Base-by-base conservation (phyloP, 2,113 vertebrate species). In the Poicephalus gulielmi region DNA sequence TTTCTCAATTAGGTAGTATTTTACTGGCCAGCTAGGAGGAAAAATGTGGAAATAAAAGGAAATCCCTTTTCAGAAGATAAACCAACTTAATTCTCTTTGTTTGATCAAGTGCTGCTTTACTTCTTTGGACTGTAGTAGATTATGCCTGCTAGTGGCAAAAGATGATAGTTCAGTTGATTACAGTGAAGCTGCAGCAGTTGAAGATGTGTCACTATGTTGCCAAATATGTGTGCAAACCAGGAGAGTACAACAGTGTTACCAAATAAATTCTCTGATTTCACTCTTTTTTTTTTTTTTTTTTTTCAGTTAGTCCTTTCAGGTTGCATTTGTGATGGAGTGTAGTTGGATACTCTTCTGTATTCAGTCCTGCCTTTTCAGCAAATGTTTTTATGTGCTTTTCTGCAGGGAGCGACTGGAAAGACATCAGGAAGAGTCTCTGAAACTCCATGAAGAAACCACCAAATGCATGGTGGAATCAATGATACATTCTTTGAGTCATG, bases 401-500 rank as follows among this genome's bases (percentile, higher is more conserved):
- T 52, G 12, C 78, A 95, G 96, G 90, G 84, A 97, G 89, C 78
- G 91, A 49, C 69, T 83, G 64, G 89, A 82, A 94, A 78, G 91
- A 55, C 62, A 91, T 92, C 69, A 76, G 44, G 80, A 85, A 77
- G 76, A 97, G 70, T 78, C 66, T 76, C 67, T 95, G 57, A 35
- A 93, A 89, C 68, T 95, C 41, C 77, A 78, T 20, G 63, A 92
- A 95, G 89, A 95, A 90, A 83, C 81, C 64, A 59, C 69, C 79
- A 68, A 81, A 81, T 88, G 96, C 82, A 89, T 73, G 15, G 94
- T 92, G 92, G 94, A 97, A 84, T 55, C 87, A 43, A 63, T 94
- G 67, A 25, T 60, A 44, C 47, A 11, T 75, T 57, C 49, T 75
- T 53, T 69, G 49, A 76, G 73, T 74, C 89, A 64, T 73, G 94